A percentile compares a stretch with the other conserved stretches of the same genome.
phyloP scores from a whole-genome alignment of 2,888 invertebrate genomes.

The Latheticus oryzae region DNA sequence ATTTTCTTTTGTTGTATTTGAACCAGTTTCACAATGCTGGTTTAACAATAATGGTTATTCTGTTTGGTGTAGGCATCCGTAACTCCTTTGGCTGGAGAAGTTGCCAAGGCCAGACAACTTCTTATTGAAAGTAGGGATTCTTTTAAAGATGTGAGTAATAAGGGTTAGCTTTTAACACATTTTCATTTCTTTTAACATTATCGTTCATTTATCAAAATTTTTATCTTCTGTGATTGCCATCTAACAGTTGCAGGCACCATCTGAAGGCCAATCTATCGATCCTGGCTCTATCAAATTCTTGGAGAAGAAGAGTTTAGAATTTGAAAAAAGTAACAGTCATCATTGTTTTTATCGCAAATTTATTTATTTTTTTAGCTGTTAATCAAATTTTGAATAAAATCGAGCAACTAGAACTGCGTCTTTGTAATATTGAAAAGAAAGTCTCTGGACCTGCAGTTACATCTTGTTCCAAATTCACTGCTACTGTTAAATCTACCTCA shows the following conservation, averaged over 20 bases:
- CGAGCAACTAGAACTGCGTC: constrained; percentile 48
- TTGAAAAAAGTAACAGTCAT: constrained; percentile 54
- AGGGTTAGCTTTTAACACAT: constrained; percentile 48
- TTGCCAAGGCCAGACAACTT: constrained; percentile 88
- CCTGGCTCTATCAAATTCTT: constrained; percentile 57
- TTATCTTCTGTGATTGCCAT: background rate
- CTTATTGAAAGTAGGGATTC: constrained; percentile 75
- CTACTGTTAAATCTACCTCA: constrained; percentile 2
- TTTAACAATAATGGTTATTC: constrained; percentile 28
- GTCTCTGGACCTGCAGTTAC: constrained; percentile 55
- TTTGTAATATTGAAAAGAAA: constrained; percentile 49
- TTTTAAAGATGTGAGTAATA: constrained; percentile 76
- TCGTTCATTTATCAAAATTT: background rate
- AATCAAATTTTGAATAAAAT: constrained; percentile 49
- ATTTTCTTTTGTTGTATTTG: too few species aligned
- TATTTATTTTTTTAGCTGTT: constrained; percentile 51
- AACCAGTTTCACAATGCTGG: too few species aligned
- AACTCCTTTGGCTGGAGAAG: constrained; percentile 83
- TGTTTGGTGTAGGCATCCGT: constrained; percentile 63
- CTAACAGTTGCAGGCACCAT: constrained; percentile 6
- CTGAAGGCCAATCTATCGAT: constrained; percentile 48
- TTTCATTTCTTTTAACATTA: constrained; percentile 4
- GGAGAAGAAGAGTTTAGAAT: constrained; percentile 59
- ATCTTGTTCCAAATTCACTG: constrained; percentile 24
- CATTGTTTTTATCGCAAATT: background rate